phyloP scores from a whole-genome alignment of 2,113 vertebrate species.

The Psammodynastes pulverulentus region DNA sequence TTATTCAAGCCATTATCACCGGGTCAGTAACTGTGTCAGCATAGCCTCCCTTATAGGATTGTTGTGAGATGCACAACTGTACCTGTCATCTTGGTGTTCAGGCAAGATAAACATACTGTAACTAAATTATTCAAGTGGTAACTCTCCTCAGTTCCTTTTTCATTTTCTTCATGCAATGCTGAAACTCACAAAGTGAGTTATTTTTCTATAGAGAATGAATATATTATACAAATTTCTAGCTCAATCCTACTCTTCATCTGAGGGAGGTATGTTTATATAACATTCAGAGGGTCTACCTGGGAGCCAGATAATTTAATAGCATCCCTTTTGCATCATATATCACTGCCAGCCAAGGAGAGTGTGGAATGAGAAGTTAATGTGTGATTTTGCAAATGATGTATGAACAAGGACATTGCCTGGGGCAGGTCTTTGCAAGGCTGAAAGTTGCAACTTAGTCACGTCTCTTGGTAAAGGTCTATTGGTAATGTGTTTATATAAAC shows the following conservation, averaged over 20 bases:
- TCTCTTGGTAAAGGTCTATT: rapidly evolving
- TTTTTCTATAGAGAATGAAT: neutral
- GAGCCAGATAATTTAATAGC: neutral
- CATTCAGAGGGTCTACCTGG: neutral
- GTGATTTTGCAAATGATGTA: neutral
- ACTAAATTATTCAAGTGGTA: neutral
- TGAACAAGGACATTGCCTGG: rapidly evolving
- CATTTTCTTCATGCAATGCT: neutral
- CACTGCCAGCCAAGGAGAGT: neutral
- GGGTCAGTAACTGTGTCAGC: neutral
- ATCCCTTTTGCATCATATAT: neutral
- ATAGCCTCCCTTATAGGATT: neutral
- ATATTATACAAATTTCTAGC: neutral
- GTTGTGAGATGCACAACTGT: neutral
- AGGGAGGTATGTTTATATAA: neutral
- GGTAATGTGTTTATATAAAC: rapidly evolving
- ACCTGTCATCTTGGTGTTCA: neutral
- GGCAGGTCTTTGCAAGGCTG: neutral
- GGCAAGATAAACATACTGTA: neutral
- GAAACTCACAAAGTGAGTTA: neutral
- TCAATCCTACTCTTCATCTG: neutral
- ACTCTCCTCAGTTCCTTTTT: neutral
- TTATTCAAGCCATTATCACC: neutral
- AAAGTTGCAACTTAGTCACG: neutral
- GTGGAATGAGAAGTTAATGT: neutral